Base-by-base conservation (phyloP, 2,797 vertebrate genomes). In the Rhinella marina region DNA sequence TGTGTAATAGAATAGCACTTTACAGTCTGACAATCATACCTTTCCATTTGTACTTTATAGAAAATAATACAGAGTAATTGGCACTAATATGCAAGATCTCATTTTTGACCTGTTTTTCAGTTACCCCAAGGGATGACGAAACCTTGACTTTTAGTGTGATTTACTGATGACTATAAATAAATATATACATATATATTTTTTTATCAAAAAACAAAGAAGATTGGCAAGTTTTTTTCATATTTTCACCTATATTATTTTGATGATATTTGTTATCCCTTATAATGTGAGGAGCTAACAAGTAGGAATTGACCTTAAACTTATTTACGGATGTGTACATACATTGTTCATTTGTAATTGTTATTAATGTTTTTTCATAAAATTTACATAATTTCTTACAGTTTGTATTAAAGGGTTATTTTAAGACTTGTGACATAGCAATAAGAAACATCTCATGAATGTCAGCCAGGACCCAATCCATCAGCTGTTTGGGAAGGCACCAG, bases 21-120 rank as follows among this genome's bases (percentile, higher is more conserved):
- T 85, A 62, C 61, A 41, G 12, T n/a, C 27, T 84, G 82, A 84
- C 70, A 84, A 84, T 84, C 70, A 84, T 84, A 75, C 21, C 27
- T 54, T 57, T 79, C 14, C 23, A 56, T 12, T 62, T 59, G 25
- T 80, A 80, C 75, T 50, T 54, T 77, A 25, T 25, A 25, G n/a
- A 77, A 25, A 25, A 76, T 23, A 23, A 50, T 27, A 32, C 56
- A 29, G 14, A 19, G 78, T 12, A 61, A 27, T 10, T 61, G 10
- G 19, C 25, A 32, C 56, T 59, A 61, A 23, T 32, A 80, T 59
- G 52, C 54, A 29, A 79, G 25, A 59, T 80, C 10, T 80, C 16
- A 32, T 21, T 80, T 80, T 32, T 10, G 21, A 61, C 9, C 54
- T 29, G 56, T 29, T 16, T 12, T 78, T 41, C 70, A 75, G 23